Evolutionary conservation across 2,797 vertebrate genomes (phyloP).

Genomic region (Dicrostonyx torquatus): DNA sequence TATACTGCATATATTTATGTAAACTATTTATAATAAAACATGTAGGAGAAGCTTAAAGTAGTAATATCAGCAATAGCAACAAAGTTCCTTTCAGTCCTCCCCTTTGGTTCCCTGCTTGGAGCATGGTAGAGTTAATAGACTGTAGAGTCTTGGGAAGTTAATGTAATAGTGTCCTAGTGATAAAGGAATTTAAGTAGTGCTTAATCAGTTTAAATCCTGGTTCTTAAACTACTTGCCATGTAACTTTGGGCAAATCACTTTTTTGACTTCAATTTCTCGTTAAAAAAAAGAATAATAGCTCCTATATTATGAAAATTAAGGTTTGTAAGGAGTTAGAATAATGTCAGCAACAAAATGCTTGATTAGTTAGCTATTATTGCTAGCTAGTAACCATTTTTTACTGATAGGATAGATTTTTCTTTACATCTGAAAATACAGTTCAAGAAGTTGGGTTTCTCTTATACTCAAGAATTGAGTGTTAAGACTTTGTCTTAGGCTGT

Average conservation of each 20-base stretch:
- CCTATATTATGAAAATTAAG: neutral
- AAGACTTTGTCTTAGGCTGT: no score
- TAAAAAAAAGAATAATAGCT: neutral
- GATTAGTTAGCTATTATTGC: neutral
- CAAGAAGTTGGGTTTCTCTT: neutral
- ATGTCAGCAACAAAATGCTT: neutral
- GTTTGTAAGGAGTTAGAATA: neutral
- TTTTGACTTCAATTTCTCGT: slow-evolving; percentile 5
- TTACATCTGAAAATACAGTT: neutral
- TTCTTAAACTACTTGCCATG: neutral
- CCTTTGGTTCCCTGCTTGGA: neutral
- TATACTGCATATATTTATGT: neutral
- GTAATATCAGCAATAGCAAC: neutral
- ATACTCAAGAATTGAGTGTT: neutral
- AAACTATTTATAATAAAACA: neutral
- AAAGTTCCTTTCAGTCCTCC: neutral
- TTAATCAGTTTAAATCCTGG: neutral
- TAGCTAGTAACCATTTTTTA: neutral
- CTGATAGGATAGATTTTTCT: neutral
- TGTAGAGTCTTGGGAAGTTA: neutral
- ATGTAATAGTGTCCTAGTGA: neutral
- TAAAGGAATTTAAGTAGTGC: neutral
- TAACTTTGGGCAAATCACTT: neutral
- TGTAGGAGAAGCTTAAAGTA: neutral
- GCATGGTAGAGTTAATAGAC: neutral